Base-by-base conservation (phyloP, 2,888 invertebrate species). In the Scaeva pyrastri region DNA sequence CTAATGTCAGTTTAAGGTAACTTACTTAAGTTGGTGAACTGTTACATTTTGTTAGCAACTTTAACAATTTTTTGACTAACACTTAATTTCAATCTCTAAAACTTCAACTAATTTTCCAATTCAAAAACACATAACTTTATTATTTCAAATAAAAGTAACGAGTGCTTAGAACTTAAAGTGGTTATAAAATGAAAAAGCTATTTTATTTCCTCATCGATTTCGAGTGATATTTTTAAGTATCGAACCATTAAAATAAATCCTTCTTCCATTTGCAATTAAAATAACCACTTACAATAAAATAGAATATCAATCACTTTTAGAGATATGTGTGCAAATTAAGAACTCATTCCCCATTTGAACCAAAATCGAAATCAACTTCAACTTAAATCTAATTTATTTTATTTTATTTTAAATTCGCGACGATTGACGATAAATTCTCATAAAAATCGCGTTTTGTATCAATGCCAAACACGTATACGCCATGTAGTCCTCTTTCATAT, bases 401-500 rank as follows among this genome's bases (percentile, higher is more conserved):
- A 39, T 60, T 76, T 26, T 26, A 55, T 39, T 55, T 76, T 72
- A 72, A 85, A 76, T 76, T 72, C 76, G 16, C 76, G 19, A 16
- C 23, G 14, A 52, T 43, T 48, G 66, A 45, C 52, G 52, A 85
- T 73, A 68, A 76, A 81, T 81, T 85, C 68, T 12, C 45, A 36
- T 36, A n/a, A 48, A n/a, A 85, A 70, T 72, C 68, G 31, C 39
- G n/a, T n/a, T n/a, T 39, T 55, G 23, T 39, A 68, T 52, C 50
- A 39, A 52, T 68, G 52, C 52, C 45, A 52, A 23, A 52, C 68
- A 68, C 52, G 68, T 68, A 23, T 12, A 14, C 36, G 10, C 31
- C 41, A 76, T 55, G 12, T 52, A n/a, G 26, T 60, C 14, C 56
- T 23, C 41, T 16, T n/a, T 2, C 50, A 60, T 11, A 8, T 10